Conservation (phyloP, 2,113 vertebrate genomes). For the Dipodomys spectabilis region DNA sequence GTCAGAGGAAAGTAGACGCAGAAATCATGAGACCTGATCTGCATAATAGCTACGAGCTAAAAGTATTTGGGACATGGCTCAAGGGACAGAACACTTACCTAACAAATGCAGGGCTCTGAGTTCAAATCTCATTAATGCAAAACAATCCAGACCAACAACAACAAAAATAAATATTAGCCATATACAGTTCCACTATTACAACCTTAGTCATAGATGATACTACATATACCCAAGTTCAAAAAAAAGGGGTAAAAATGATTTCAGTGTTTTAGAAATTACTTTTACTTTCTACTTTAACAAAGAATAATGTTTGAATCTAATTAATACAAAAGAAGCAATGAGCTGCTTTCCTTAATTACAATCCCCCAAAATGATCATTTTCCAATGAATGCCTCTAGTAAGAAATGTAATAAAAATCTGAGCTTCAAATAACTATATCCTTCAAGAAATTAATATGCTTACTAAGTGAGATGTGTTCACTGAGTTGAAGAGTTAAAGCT, state of each 20-base stretch:
- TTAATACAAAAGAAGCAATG: constrained; percentile 21
- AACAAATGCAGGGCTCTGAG: too few species aligned
- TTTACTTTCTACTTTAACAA: constrained; percentile 42
- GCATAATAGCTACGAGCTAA: too few species aligned
- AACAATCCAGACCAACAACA: too few species aligned
- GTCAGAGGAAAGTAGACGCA: too few species aligned
- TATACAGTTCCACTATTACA: not conserved
- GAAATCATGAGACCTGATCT: too few species aligned
- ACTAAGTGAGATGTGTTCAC: not conserved
- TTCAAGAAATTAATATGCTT: constrained; percentile 50
- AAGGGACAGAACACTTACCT: too few species aligned
- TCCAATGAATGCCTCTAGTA: not conserved
- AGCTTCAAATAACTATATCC: not conserved
- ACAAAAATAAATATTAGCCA: not conserved
- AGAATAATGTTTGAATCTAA: constrained; percentile 16
- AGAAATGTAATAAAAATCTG: constrained; percentile 36
- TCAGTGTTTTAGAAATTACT: constrained; percentile 44
- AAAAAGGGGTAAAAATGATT: not conserved
- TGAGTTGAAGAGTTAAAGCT: constrained; percentile 33
- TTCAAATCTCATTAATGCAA: too few species aligned
- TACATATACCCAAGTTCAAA: not conserved
- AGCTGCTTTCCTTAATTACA: constrained; percentile 38
- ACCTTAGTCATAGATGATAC: not conserved
- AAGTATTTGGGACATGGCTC: too few species aligned
- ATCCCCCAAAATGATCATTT: constrained; percentile 44